These are phyloP conservation scores for Coleophora deauratella DNA, from an alignment of 2,888 invertebrate genomes.

Conservation along the genomic window DNA sequence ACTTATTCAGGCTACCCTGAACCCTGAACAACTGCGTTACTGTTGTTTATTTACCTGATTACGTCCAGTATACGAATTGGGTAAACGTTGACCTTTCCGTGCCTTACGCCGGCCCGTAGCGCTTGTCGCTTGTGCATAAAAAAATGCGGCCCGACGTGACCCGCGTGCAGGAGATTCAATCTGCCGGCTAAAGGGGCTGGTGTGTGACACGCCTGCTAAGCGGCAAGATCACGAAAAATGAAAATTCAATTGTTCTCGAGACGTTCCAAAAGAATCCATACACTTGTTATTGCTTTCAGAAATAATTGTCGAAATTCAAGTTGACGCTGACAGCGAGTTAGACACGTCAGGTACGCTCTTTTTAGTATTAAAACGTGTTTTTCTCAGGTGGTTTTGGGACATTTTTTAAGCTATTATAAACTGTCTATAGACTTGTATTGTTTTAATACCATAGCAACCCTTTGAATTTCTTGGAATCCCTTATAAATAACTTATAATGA, in stretches of 20 bases:
- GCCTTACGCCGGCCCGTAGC: slow-evolving; percentile 17
- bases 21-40: no score
- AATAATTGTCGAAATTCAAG: no score
- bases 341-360: no score
- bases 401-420: no score
- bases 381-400: no score
- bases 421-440: no score
- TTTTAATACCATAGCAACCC: background rate
- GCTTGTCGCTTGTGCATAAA: slow-evolving; percentile 24
- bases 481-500: background rate
- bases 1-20: no score
- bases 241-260: slow-evolving; percentile 22
- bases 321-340: no score
- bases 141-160: slow-evolving; percentile 37
- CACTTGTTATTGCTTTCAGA: background rate
- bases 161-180: slow-evolving; percentile 44
- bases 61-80: slow-evolving; percentile 30
- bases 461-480: background rate
- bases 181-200: slow-evolving; percentile 28
- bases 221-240: slow-evolving; percentile 18
- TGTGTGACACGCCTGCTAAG: slow-evolving; percentile 27
- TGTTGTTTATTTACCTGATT: slow-evolving; percentile 34
- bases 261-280: background rate
- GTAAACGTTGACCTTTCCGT: slow-evolving; percentile 23
- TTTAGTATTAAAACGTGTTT: no score